A percentile compares a stretch with the other conserved stretches of the same genome.
These are phyloP conservation scores for Nebria ingens DNA, from an alignment of 1,140 invertebrate species.

Conservation along the genomic window DNA sequence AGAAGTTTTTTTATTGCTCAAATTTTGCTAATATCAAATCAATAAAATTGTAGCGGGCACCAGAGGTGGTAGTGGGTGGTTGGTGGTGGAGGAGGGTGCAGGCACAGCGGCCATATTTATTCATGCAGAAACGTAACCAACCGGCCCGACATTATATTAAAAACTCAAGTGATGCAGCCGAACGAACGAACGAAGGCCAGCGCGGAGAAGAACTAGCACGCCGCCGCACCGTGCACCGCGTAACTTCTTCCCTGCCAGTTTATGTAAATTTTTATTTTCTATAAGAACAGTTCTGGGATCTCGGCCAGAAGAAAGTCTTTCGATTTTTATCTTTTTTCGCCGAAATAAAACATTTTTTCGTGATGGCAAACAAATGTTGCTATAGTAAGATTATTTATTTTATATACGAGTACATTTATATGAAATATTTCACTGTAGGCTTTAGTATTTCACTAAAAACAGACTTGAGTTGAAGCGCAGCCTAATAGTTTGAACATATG, in stretches of 20 bases:
- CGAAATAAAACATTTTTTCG: too few species aligned
- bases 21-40: conserved; percentile 9
- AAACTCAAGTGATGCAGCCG: conserved; percentile 9
- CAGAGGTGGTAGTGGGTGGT: too few species aligned
- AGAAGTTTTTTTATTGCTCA: conserved; percentile 8
- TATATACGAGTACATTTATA: too few species aligned
- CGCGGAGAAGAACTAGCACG: background rate
- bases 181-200: too few species aligned
- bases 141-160: background rate
- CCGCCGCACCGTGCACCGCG: too few species aligned
- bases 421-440: too few species aligned
- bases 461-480: too few species aligned
- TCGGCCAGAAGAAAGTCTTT: background rate
- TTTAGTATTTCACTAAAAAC: too few species aligned
- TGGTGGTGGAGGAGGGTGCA: too few species aligned
- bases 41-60: conserved; percentile 4
- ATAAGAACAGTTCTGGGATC: background rate
- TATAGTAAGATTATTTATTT: too few species aligned
- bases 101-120: conserved; percentile 3
- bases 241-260: background rate
- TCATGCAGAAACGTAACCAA: background rate
- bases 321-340: conserved; percentile 7
- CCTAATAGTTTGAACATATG: too few species aligned
- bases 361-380: too few species aligned
- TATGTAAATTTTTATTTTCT: conserved; percentile 9